Conservation (phyloP, 2,888 invertebrate species). For the Eupithecia inturbata region DNA sequence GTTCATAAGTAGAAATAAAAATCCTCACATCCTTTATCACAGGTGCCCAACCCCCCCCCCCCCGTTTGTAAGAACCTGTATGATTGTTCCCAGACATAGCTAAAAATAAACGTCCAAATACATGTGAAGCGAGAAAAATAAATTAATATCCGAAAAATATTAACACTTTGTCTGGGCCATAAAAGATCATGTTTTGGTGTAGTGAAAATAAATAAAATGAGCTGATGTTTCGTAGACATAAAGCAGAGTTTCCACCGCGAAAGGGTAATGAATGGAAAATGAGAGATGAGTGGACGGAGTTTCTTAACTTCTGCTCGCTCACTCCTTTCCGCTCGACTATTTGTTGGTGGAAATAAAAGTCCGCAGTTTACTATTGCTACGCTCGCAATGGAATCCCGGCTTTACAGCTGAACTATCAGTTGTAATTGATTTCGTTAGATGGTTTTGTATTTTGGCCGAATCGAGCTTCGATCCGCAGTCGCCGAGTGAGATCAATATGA, state of each 20-base stretch:
- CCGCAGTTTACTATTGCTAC: too few relatives aligned
- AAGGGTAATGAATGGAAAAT: too few relatives aligned
- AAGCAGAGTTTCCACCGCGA: neutral
- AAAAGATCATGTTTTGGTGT: neutral
- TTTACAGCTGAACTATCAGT: slow-evolving; percentile 20
- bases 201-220: neutral
- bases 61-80: neutral
- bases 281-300: too few relatives aligned
- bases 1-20: neutral
- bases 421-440: neutral
- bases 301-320: too few relatives aligned
- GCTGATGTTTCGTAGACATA: neutral
- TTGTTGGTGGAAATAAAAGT: too few relatives aligned
- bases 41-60: neutral
- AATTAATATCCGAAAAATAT: slow-evolving; percentile 4
- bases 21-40: neutral
- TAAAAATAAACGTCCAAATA: slow-evolving; percentile 7
- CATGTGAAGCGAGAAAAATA: neutral
- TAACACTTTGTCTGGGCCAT: neutral
- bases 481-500: slow-evolving; percentile 46
- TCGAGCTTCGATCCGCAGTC: slow-evolving; percentile 38
- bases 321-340: too few relatives aligned
- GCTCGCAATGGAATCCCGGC: too few relatives aligned
- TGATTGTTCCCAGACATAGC: neutral
- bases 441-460: neutral